Evolutionary conservation across 2,113 vertebrate genomes (phyloP), one percentile per base, ranked within the genome.

Genomic region (Seriola dumerili): DNA sequence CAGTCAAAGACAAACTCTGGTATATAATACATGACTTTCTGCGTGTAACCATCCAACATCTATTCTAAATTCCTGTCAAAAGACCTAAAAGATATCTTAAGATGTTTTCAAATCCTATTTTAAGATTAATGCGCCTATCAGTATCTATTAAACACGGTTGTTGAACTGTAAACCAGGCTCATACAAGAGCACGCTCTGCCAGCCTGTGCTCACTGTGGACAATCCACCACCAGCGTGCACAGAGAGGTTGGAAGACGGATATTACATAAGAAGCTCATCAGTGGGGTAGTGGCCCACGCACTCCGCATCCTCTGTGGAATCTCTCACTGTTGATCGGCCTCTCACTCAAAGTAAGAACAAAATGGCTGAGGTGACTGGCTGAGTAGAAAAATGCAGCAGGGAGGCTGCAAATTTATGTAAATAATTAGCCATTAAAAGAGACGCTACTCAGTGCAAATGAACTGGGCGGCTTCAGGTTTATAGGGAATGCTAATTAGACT

Each of bases 211-310:
- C 78, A 50, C 72, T 71, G 48, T 81, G 79, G 76, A 78, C 80
- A 81, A 79, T 83, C 80, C 71, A 88, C 40, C 84, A 81, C 46
- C 69, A 86, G 70, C 36, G 32, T 58, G 76, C 64, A 50, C 50
- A 57, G 88, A 83, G 84, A 88, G 85, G 74, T 34, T 84, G 88
- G 71, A 88, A 90, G 87, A 90, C 55, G 48, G 84, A 88, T 88
- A 86, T 94, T 93, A 90, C 92, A 94, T 94, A 94, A 94, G 88
- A 84, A 75, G 85, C 91, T 93, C 91, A 94, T 94, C 91, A 93
- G 92, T 92, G 89, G 90, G 92, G 90, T 90, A 89, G 86, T 89
- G 88, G 94, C 92, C 92, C 92, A 94, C 92, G 92, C 92, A 92
- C 85, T 77, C 73, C 77, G 77, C 91, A 90, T 92, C 91, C 91